Evolutionary conservation across 2,797 vertebrate genomes (phyloP).

Genomic region (Lacerta viridis): DNA sequence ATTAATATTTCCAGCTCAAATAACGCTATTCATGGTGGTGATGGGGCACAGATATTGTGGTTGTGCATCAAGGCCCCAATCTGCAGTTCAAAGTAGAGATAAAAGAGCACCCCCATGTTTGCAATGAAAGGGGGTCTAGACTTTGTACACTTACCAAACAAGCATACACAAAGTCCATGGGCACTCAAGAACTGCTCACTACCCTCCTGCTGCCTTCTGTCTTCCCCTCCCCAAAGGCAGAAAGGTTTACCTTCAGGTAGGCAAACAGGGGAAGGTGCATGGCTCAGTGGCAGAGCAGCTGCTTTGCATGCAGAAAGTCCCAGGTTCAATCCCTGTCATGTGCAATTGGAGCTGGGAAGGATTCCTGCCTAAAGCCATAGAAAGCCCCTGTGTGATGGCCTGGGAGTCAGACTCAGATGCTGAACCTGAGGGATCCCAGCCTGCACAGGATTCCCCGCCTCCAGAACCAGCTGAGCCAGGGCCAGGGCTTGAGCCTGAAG

Average conservation of each 20-base stretch:
- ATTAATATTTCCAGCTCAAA: neutral
- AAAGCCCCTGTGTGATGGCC: too few species aligned
- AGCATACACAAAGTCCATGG: neutral
- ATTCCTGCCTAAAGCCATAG: too few species aligned
- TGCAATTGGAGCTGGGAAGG: too few species aligned
- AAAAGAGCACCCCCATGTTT: neutral
- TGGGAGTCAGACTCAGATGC: too few species aligned
- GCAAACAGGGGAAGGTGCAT: too few species aligned
- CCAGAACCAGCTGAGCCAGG: too few species aligned
- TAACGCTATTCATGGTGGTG: neutral
- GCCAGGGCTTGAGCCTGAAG: too few species aligned
- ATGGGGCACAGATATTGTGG: neutral
- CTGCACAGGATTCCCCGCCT: too few species aligned
- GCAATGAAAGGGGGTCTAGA: neutral
- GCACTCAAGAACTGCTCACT: neutral
- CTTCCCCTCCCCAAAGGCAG: neutral
- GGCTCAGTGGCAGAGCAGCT: too few species aligned
- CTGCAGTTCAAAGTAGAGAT: neutral
- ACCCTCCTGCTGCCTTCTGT: neutral
- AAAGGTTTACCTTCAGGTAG: neutral
- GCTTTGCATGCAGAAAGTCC: too few species aligned
- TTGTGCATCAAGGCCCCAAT: neutral
- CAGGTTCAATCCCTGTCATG: too few species aligned
- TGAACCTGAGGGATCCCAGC: too few species aligned
- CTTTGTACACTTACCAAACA: neutral